Base-by-base conservation (phyloP, 2,113 vertebrate species). In the Oryctolagus cuniculus region DNA sequence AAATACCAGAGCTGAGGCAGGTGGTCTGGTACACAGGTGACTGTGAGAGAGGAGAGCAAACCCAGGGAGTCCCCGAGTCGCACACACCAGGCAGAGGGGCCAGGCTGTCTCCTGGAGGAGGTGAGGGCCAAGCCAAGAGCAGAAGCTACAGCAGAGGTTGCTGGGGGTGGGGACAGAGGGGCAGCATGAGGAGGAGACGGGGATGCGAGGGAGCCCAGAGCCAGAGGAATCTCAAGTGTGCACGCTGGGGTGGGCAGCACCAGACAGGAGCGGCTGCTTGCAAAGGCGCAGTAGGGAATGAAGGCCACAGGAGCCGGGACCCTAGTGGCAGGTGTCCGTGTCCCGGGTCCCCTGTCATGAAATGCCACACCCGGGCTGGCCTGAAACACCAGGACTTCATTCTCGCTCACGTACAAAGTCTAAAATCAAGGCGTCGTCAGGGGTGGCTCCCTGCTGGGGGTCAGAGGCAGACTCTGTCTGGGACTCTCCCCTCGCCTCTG, bases 301-400 rank as follows among this genome's bases (percentile, higher is more conserved):
- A 5, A 53, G 17, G 72, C 38, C 24, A 25, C 24, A 22, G 58
- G 58, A 5, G 16, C 21, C 2, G 10, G 58, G 34, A 16, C 13
- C 5, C 10, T 1, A 58, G 51, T 11, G n/a, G 4, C 21, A 1
- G 16, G 13, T 17, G 6, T 27, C 9, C 6, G 31, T 31, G 13
- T 58, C 49, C 75, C 29, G 49, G 1, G 64, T 19, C 34, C 1
- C 49, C 64, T 17, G 8, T 17, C 15, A 7, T 0, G 11, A 64
- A 63, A 66, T n/a, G 0, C 12, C 72, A 17, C 36, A 21, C 9
- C 25, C 22, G 0, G 34, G 17, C n/a, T 10, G 11, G 5, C 75
- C 69, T 31, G 31, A 25, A 38, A 38, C 25, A 17, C 22, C 17
- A 58, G 25, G 15, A 22, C 2, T 10, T 10, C 2, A 2, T 10